Evolutionary conservation across 2,797 vertebrate species (phyloP).

Genomic region (Microctenopoma steveboyesi): DNA sequence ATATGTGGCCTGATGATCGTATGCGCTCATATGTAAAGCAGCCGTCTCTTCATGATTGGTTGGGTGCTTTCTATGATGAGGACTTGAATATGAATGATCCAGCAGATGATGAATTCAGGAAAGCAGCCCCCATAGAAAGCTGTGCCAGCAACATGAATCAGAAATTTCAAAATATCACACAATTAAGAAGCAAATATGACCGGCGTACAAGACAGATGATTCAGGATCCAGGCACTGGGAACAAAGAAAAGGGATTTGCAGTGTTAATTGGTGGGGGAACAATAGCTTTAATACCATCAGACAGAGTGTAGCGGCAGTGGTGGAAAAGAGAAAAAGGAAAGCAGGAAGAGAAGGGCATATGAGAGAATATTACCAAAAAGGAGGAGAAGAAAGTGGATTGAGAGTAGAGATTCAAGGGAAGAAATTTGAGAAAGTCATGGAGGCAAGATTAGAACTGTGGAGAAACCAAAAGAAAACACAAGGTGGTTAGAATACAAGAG

Average conservation of each 20-base stretch:
- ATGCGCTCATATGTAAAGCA: conserved; percentile 26
- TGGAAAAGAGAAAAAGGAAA: conserved; percentile 4
- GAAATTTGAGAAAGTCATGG: conserved; percentile 7
- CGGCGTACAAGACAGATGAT: conserved; percentile 42
- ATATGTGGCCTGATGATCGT: conserved; percentile 29
- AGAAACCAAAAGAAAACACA: neutral
- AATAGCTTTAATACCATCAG: conserved; percentile 52
- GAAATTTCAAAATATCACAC: conserved; percentile 41
- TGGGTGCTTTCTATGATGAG: conserved; percentile 6
- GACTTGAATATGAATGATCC: conserved; percentile 40
- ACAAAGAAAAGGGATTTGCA: conserved; percentile 46
- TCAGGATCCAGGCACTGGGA: conserved; percentile 41
- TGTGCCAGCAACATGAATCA: conserved; percentile 32
- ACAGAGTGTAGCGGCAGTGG: conserved; percentile 19
- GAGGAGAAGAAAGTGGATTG: neutral
- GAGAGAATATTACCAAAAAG: conserved; percentile 6
- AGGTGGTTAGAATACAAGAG: conserved; percentile 2
- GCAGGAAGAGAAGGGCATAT: neutral
- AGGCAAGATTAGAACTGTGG: conserved; percentile 16
- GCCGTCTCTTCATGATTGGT: conserved; percentile 13
- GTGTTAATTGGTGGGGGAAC: conserved; percentile 61
- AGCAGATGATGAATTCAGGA: conserved; percentile 28
- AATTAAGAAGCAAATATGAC: conserved; percentile 40
- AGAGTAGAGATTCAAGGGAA: neutral
- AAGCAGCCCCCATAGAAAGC: conserved; percentile 15